phyloP scores from a whole-genome alignment of 2,888 invertebrate genomes.

The Lepas anatifera region DNA sequence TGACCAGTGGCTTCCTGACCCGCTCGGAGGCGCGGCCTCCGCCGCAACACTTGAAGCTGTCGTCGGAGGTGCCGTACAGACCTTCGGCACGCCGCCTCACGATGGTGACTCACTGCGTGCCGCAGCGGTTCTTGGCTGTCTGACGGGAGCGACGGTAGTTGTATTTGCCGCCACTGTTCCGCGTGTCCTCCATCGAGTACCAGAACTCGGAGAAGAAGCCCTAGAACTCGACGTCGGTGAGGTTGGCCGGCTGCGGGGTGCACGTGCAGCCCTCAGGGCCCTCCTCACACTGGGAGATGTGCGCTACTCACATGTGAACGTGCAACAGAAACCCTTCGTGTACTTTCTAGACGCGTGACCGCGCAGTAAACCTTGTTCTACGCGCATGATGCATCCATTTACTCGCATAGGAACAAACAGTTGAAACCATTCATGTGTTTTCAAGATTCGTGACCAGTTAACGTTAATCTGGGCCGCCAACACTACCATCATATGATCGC shows the following conservation, averaged over 20 bases:
- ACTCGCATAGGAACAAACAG: too few relatives aligned
- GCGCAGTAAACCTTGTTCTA: too few relatives aligned
- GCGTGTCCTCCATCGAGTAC: slow-evolving; percentile 37
- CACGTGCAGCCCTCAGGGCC: background rate
- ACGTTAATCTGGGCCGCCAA: too few relatives aligned
- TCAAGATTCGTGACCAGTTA: too few relatives aligned
- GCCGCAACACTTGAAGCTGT: slow-evolving; percentile 11
- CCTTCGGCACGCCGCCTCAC: slow-evolving; percentile 29
- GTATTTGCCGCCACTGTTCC: slow-evolving; percentile 35
- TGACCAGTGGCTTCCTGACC: slow-evolving; percentile 21
- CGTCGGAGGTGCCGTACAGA: slow-evolving; percentile 33
- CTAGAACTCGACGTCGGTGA: slow-evolving; percentile 20
- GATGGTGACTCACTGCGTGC: slow-evolving; percentile 31
- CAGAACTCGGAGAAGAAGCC: slow-evolving; percentile 40
- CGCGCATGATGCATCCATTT: too few relatives aligned
- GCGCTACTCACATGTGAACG: too few relatives aligned
- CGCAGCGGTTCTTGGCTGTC: slow-evolving; percentile 29
- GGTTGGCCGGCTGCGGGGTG: background rate
- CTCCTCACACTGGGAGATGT: background rate
- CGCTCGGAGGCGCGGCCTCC: slow-evolving; percentile 22
- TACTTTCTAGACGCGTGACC: too few relatives aligned
- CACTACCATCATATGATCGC: too few relatives aligned
- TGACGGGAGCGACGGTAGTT: slow-evolving; percentile 29
- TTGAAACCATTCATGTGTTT: too few relatives aligned
- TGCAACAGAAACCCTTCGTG: too few relatives aligned